A percentile compares a stretch with the other conserved stretches of the same genome.
Conservation (phyloP, 2,113 vertebrate species). For the Misgurnus anguillicaudatus region DNA sequence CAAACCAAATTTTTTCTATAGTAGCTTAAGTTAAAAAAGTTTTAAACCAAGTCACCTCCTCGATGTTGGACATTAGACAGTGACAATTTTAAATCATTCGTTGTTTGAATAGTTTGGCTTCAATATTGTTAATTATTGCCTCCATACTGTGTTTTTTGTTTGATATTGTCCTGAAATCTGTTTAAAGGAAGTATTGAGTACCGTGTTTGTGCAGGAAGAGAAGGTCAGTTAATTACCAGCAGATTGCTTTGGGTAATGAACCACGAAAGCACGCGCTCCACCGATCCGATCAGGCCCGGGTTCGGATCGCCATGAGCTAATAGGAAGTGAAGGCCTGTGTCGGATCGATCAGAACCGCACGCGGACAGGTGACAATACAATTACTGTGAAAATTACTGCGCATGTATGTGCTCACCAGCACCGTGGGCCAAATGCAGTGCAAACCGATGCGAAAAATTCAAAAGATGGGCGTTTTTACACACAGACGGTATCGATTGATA, state of each 20-base stretch:
- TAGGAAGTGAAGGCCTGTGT: constrained; percentile 63
- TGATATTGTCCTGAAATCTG: background rate
- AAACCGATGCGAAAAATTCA: background rate
- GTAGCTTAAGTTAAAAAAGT: too few species aligned
- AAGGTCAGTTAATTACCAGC: constrained; percentile 73
- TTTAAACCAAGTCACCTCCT: too few species aligned
- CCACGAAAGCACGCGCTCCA: constrained; percentile 59
- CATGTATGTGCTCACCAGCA: constrained; percentile 51
- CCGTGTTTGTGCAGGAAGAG: constrained; percentile 30
- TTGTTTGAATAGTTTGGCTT: too few species aligned
- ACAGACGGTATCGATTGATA: background rate
- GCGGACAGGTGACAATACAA: constrained; percentile 59
- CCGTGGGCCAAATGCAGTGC: background rate
- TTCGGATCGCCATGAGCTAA: constrained; percentile 63
- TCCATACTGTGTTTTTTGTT: background rate
- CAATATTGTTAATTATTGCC: too few species aligned
- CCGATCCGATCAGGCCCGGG: constrained; percentile 49
- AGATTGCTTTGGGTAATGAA: constrained; percentile 80
- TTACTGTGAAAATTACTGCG: constrained; percentile 59
- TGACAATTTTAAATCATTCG: too few species aligned
- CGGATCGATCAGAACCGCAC: constrained; percentile 59
- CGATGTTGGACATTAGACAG: too few species aligned
- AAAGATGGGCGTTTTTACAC: background rate
- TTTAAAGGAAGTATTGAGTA: background rate
- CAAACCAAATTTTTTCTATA: too few species aligned